Base-by-base conservation (phyloP, 2,888 invertebrate genomes). In the Dusona sp. region DNA sequence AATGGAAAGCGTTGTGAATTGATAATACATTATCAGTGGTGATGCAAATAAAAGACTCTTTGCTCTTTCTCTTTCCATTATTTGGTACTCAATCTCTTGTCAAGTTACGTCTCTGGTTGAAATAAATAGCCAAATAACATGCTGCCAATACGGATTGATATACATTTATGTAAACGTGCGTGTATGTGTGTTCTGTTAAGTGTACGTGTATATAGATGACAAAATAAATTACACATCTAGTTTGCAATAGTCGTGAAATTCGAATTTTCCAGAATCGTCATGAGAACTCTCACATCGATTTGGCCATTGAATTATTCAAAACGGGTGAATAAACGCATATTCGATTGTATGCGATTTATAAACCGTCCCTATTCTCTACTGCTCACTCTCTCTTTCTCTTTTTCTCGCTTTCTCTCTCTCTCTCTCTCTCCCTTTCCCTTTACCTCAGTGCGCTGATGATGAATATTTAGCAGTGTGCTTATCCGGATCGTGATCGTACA, bases 391-490 rank as follows among this genome's bases (percentile, higher is more conserved):
- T 48, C 70, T 36, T 33, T 16, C 54, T 36, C 73, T 11, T 9
- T 36, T 61, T 19, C 29, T 29, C 16, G 6, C 19, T 29, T 19
- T 48, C n/a, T 48, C 38, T 61, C 74, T 33, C 22, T 67, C 72
- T 72, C 61, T 65, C 75, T 74, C 78, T 77, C 33, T 7, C 36
- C 36, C 45, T 61, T 13, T 48, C 65, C 29, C 42, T n/a, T 8
- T 13, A 25, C 29, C 84, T 68, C 64, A 78, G 75, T 48, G 45
- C 51, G 48, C 42, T 38, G 48, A 78, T 88, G 87, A 85, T 89
- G 91, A 91, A 91, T 91, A 91, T 91, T 91, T 91, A 91, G 88
- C 87, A 79, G 87, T n/a, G 82, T 84, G 89, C 89, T 91, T 89
- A 91, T 90, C 88, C 88, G 84, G 88, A 86, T 89, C 88, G 88